These are phyloP conservation scores for Auanema freiburgensis DNA, from an alignment of 2,888 invertebrate genomes.

Conservation along the genomic window DNA sequence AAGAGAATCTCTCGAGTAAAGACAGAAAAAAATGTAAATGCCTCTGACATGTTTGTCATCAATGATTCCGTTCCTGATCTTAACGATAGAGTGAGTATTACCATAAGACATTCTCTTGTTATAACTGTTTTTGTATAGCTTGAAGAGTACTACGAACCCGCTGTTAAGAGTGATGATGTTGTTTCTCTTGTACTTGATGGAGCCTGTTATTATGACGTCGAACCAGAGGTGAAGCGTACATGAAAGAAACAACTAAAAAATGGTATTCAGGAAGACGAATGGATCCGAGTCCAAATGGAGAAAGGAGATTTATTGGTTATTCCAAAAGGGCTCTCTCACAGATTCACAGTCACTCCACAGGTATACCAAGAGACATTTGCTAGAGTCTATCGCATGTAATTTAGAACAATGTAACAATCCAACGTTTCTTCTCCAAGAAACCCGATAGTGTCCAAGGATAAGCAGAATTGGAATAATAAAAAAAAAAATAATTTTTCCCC, in stretches of 20 bases:
- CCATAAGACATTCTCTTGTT: not conserved
- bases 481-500: too few relatives aligned
- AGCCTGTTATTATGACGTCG: constrained; percentile 55
- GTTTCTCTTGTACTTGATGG: constrained; percentile 55
- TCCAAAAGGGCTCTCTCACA: constrained; percentile 51
- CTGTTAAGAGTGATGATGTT: constrained; percentile 47
- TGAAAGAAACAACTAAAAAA: not conserved
- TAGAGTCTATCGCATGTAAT: not conserved
- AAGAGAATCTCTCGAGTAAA: constrained; percentile 54
- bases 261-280: constrained; percentile 45
- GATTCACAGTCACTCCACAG: constrained; percentile 58
- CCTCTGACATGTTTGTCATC: constrained; percentile 52
- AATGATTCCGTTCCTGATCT: constrained; percentile 47
- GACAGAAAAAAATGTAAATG: constrained; percentile 46
- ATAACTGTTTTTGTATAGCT: constrained; percentile 27
- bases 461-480: not conserved
- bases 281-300: constrained; percentile 57
- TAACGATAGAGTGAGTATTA: constrained; percentile 44
- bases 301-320: constrained; percentile 58
- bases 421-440: constrained; percentile 52
- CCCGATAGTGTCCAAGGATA: constrained; percentile 40
- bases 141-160: constrained; percentile 56
- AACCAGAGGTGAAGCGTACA: constrained; percentile 35
- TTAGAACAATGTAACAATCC: constrained; percentile 56
- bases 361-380: constrained; percentile 22